Base-by-base conservation (phyloP, 2,113 vertebrate species). In the Arothron firmamentum region DNA sequence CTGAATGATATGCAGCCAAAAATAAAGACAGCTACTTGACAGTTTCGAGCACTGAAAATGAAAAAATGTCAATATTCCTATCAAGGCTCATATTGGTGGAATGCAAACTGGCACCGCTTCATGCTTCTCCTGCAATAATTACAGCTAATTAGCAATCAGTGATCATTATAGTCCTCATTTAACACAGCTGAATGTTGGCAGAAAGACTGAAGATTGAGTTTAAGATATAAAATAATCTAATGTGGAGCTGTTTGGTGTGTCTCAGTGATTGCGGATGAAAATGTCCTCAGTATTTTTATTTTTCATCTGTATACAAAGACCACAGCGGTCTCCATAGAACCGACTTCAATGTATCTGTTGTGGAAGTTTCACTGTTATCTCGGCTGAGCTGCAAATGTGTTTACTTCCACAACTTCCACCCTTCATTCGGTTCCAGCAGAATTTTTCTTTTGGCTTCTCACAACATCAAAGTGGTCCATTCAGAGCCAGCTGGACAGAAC, bases 381-480 rank as follows among this genome's bases (percentile, higher is more conserved):
- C 20, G 64, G 50, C 62, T 73, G 58, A 62, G 74, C 53, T 62
- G 67, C 68, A 76, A 76, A 65, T 74, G 61, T 69, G 61, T 80
- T 72, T 66, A 72, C 59, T 52, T 47, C 66, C 65, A 60, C 56
- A 73, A 73, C 67, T 72, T 72, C 50, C 51, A 34, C 48, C 67
- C 68, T 75, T 80, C 60, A 79, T 85, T 74, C 58, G 65, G 62
- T 74, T 77, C 74, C 78, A 75, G 68, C 46, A 34, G 34, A 63
- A 17, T n/a, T 17, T 74, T 77, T 71, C 56, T 60, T 75, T 71
- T 77, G 63, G 74, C 69, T 54, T 67, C 55, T 60, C 13, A 56
- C 38, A 45, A 80, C 80, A 83, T 88, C 84, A 83, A 86, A 88
- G 77, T 18, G n/a, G 56, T 56, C 14, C 13, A 67, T 55, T 78